Evolutionary conservation across 2,888 invertebrate genomes (phyloP).

Genomic region (Mellilla xanthometata): DNA sequence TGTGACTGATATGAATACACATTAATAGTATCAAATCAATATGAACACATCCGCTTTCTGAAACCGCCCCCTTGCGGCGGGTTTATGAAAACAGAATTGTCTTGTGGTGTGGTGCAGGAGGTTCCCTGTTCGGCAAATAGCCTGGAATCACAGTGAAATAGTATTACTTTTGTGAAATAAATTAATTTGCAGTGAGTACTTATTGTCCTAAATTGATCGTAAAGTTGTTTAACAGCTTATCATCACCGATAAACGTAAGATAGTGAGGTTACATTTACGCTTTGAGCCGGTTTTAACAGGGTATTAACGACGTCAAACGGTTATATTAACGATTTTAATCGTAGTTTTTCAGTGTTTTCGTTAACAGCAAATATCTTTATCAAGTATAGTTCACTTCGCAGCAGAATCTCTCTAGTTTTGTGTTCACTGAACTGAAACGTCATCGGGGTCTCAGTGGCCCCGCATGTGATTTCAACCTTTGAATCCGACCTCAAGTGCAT

Average conservation of each 20-base stretch:
- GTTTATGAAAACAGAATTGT: constrained; percentile 54
- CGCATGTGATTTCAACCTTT: constrained; percentile 59
- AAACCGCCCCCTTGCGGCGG: constrained; percentile 57
- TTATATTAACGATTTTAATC: constrained; percentile 36
- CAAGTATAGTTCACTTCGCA: neutral
- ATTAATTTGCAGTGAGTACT: constrained; percentile 62
- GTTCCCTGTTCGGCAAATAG: constrained; percentile 55
- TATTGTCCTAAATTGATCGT: constrained; percentile 7
- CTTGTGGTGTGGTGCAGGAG: constrained; percentile 69
- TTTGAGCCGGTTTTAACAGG: constrained; percentile 53
- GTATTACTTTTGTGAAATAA: constrained; percentile 59
- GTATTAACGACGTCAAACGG: constrained; percentile 58
- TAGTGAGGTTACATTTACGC: constrained; percentile 44
- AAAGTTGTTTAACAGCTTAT: constrained; percentile 1
- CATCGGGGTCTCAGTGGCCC: constrained; percentile 32
- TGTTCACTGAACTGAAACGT: constrained; percentile 38
- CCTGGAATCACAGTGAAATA: constrained; percentile 58
- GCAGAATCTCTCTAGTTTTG: constrained; percentile 3
- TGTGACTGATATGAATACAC: no score
- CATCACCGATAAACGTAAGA: neutral
- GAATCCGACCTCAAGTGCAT: constrained; percentile 46
- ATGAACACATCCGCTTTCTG: constrained; percentile 55
- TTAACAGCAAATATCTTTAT: neutral
- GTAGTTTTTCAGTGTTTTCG: constrained; percentile 3
- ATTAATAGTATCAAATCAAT: constrained; percentile 47